A percentile compares a stretch with the other conserved stretches of the same genome.
Conservation (phyloP, 2,113 vertebrate genomes). For the Sphaerodactylus townsendi region DNA sequence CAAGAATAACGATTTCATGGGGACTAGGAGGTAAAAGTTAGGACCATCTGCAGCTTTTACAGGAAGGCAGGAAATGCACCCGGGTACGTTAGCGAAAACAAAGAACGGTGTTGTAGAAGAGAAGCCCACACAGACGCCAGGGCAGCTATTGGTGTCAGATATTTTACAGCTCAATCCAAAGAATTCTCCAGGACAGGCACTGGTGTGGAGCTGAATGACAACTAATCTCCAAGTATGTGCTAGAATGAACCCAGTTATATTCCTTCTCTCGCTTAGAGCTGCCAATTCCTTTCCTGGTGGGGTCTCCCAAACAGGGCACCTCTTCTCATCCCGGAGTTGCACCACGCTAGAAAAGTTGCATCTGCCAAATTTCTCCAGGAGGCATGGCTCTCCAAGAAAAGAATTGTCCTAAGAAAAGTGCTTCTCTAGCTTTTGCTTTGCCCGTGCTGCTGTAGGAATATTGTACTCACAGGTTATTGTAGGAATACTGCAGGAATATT, state of each 20-base stretch:
- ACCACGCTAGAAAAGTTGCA: not conserved
- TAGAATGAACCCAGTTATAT: no score
- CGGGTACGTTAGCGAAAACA: not conserved
- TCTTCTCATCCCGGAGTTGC: not conserved
- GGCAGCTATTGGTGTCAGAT: not conserved
- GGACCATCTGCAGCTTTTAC: no score
- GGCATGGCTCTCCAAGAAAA: no score
- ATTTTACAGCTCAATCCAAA: not conserved
- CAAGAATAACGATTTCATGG: no score
- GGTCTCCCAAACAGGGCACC: not conserved
- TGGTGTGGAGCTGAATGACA: not conserved
- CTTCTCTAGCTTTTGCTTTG: not conserved
- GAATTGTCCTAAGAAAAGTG: not conserved
- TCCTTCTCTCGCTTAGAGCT: not conserved
- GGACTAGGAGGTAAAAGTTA: no score
- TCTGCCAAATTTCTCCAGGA: not conserved
- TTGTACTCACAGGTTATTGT: not conserved
- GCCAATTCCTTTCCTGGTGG: not conserved
- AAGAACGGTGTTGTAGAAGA: not conserved
- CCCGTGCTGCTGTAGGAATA: not conserved
- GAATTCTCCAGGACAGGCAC: not conserved
- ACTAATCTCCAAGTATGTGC: no score
- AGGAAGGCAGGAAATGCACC: no score
- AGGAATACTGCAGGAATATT: not conserved
- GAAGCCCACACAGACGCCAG: not conserved